Evolutionary conservation across 2,797 vertebrate genomes (phyloP).

Genomic region (Neoniphon sammara): DNA sequence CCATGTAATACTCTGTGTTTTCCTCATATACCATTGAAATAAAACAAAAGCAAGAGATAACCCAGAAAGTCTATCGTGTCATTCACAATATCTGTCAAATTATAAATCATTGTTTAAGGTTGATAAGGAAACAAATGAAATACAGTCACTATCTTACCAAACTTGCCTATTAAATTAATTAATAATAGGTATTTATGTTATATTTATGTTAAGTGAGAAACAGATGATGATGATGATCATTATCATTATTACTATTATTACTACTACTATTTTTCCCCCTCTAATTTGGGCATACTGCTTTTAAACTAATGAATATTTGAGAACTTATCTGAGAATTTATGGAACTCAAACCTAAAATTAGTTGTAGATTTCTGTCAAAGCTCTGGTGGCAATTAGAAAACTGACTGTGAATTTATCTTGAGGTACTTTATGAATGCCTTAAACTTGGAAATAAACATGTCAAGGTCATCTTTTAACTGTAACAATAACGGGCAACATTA

Average conservation of each 20-base stretch:
- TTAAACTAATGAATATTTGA: too few relatives aligned
- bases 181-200: too few relatives aligned
- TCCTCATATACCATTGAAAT: constrained; percentile 61
- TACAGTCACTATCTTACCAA: too few relatives aligned
- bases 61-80: constrained; percentile 10
- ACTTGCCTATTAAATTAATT: too few relatives aligned
- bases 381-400: too few relatives aligned
- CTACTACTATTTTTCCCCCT: too few relatives aligned
- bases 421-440: neutral
- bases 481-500: neutral
- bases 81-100: constrained; percentile 4
- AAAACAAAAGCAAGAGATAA: constrained; percentile 59
- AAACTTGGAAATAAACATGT: neutral
- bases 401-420: too few relatives aligned
- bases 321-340: neutral
- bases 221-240: too few relatives aligned
- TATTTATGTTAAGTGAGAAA: too few relatives aligned
- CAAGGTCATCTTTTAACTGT: neutral
- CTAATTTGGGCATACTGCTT: too few relatives aligned
- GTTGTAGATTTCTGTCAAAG: neutral
- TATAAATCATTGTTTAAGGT: neutral
- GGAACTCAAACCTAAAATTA: neutral
- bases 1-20: constrained; percentile 30
- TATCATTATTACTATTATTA: too few relatives aligned
- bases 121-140: too few relatives aligned